Conservation (phyloP, 2,888 invertebrate species). For the Myopa testacea region DNA sequence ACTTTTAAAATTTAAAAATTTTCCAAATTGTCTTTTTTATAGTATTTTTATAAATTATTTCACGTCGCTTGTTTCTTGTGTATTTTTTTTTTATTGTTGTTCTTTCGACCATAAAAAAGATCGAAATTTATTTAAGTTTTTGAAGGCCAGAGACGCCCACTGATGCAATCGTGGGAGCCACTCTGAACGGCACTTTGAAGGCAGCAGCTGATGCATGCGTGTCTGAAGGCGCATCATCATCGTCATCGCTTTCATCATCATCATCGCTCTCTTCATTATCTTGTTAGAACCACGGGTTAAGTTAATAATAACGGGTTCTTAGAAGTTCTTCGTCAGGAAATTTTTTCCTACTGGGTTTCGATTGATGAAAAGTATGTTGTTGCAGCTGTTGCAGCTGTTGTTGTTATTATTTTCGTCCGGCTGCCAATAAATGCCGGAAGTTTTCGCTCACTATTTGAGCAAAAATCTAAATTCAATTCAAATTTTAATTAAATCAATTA, state of each 20-base stretch:
- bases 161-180: constrained; percentile 12
- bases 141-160: constrained; percentile 42
- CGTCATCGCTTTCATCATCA: background rate
- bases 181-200: background rate
- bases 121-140: constrained; percentile 14
- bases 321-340: too few species aligned
- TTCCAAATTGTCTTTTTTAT: constrained; percentile 15
- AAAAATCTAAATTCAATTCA: background rate
- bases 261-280: background rate
- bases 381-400: too few species aligned
- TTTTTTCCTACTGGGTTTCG: too few species aligned
- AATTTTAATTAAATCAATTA: too few species aligned
- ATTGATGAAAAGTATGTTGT: too few species aligned
- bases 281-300: too few species aligned
- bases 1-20: background rate
- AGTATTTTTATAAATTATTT: background rate
- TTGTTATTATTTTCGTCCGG: background rate
- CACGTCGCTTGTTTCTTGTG: too few species aligned
- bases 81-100: background rate
- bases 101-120: background rate
- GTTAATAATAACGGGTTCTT: too few species aligned
- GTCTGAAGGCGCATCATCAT: background rate
- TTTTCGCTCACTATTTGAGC: background rate
- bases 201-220: background rate
- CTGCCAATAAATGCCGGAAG: constrained; percentile 14